Base-by-base conservation (phyloP, 2,797 vertebrate species). In the Manis crassicaudata region DNA sequence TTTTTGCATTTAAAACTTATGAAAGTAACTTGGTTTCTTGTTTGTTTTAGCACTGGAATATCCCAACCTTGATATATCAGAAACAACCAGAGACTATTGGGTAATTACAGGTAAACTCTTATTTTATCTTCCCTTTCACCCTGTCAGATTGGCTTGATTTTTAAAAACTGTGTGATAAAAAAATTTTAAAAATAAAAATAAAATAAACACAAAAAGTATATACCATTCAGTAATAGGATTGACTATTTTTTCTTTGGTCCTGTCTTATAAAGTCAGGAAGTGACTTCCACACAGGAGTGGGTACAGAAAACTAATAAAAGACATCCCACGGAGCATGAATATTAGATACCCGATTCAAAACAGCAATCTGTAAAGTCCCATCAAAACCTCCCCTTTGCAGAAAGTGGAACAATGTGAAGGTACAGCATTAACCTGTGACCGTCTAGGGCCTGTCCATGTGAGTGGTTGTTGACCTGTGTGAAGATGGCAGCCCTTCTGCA, bases 11-110 rank as follows among this genome's bases (percentile, higher is more conserved):
- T 62, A 25, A 86, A 94, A 82, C n/a, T 29, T 52, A 1, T 82
- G 18, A 56, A 65, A 92, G 58, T 84, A 84, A 94, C 81, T 73
- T 79, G 40, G 8, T 92, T 94, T 95, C 58, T 90, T 94, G 6
- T 98, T 29, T 96, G 96, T 98, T 98, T 81, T 98, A 99, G 99
- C 99, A 8, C 96, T 99, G 98, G 99, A 99, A 98, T 99, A 99
- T 97, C 99, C 99, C 98, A 99, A 99, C 98, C 99, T 99, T 77
- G 99, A 99, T 98, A 99, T 99, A 70, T 99, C 99, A 4, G 97
- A 99, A 90, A 99, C 99, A 93, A 99, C 99, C 68, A 99, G 99
- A 98, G 99, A 99, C 98, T 99, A 99, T 97, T 99, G 99, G 99
- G 99, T 99, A 72, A 99, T 99, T 97, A 99, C 99, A 99, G 99